Percentiles rank a stretch among this genome's conserved stretches.
phyloP scores from a whole-genome alignment of 2,888 invertebrate species.

The Sericinus montela region DNA sequence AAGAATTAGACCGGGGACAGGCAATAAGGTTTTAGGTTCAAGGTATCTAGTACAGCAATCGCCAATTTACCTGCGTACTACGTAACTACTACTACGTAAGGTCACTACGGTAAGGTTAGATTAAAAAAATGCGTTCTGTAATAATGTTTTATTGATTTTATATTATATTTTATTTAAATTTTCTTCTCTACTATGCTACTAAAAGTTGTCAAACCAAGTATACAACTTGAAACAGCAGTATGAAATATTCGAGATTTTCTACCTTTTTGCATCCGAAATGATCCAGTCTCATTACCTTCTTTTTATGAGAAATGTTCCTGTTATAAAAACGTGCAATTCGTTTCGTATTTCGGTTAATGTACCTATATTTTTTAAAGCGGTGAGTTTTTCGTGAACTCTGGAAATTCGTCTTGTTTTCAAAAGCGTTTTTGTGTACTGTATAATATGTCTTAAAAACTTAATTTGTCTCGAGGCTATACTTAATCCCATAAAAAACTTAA shows the following conservation, averaged over 20 bases:
- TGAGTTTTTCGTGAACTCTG: conserved; percentile 4
- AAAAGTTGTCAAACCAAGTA: conserved; percentile 19
- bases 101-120: too few species aligned
- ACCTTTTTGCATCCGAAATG: conserved; percentile 45
- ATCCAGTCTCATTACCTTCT: conserved; percentile 45
- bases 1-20: too few species aligned
- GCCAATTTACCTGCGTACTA: too few species aligned
- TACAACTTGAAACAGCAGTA: conserved; percentile 22
- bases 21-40: too few species aligned
- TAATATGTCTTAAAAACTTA: conserved; percentile 17
- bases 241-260: conserved; percentile 47
- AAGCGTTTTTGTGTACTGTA: conserved; percentile 13
- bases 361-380: conserved; percentile 1
- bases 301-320: conserved; percentile 20
- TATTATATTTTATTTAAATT: too few species aligned
- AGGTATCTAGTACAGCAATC: too few species aligned
- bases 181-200: too few species aligned
- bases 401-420: conserved; percentile 1
- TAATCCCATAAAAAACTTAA: conserved; percentile 19
- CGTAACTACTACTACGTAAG: too few species aligned
- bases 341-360: conserved; percentile 13
- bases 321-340: conserved; percentile 16
- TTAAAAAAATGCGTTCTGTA: too few species aligned
- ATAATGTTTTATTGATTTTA: too few species aligned
- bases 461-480: conserved; percentile 13